phyloP scores from a whole-genome alignment of 2,113 vertebrate genomes.

The Catharus fuscescens region DNA sequence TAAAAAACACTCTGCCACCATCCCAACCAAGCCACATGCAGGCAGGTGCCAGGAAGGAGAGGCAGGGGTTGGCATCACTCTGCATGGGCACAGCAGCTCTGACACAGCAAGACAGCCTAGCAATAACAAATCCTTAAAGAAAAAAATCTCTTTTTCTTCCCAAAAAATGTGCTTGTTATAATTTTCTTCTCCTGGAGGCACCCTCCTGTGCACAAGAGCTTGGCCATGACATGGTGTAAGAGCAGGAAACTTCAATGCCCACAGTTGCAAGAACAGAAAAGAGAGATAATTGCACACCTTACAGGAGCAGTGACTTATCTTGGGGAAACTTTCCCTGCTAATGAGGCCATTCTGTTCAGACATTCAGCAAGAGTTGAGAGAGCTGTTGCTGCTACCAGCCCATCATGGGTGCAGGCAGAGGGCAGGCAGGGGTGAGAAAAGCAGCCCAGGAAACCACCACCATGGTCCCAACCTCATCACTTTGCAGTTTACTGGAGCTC shows the following conservation, averaged over 20 bases:
- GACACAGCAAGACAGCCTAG: not conserved
- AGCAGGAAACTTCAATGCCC: not conserved
- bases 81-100: not conserved
- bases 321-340: not conserved
- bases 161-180: not conserved
- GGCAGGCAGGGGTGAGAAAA: not conserved
- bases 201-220: not conserved
- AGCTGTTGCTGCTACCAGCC: not conserved
- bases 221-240: not conserved
- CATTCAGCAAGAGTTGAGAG: not conserved
- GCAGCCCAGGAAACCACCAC: not conserved
- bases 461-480: not conserved
- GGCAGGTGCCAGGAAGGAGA: not conserved
- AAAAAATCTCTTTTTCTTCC: not conserved
- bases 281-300: not conserved
- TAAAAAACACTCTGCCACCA: not conserved
- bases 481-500: not conserved
- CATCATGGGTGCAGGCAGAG: not conserved
- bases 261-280: not conserved
- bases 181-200: not conserved
- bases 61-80: not conserved
- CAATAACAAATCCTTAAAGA: not conserved
- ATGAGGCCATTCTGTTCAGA: not conserved
- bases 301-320: not conserved
- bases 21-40: fast-evolving